phyloP scores from a whole-genome alignment of 2,797 vertebrate genomes.

The Sarcoramphus papa region DNA sequence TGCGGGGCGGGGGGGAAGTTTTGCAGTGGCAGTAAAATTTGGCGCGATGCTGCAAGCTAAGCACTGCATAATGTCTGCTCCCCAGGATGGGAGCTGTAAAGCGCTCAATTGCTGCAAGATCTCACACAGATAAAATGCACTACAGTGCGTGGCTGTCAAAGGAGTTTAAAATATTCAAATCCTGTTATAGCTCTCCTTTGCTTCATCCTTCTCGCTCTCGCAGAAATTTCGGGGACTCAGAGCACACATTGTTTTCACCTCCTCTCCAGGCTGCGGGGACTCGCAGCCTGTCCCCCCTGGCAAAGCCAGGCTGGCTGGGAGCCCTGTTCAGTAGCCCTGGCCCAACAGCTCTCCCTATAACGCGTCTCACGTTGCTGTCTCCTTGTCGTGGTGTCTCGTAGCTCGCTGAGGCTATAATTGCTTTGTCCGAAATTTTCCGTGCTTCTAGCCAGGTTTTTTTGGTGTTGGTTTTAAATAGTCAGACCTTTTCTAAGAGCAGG shows the following conservation, averaged over 20 bases:
- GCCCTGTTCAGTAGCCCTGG: neutral
- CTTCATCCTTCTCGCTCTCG: neutral
- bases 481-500: neutral
- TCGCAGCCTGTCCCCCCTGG: accelerated
- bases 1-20: neutral
- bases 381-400: neutral
- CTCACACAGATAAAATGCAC: neutral
- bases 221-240: neutral
- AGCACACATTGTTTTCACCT: accelerated
- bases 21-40: neutral
- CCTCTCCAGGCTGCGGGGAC: neutral
- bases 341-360: neutral
- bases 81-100: neutral
- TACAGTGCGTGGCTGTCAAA: neutral
- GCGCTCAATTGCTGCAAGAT: neutral
- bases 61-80: neutral
- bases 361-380: accelerated
- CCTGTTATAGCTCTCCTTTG: neutral
- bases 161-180: neutral
- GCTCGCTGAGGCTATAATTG: neutral
- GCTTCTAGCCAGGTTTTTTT: neutral
- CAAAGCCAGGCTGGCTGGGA: neutral
- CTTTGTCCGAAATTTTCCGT: neutral
- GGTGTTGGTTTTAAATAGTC: neutral
- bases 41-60: neutral